These are phyloP conservation scores for Mycalesis mineus DNA, from an alignment of 2,888 invertebrate species.

Conservation along the genomic window DNA sequence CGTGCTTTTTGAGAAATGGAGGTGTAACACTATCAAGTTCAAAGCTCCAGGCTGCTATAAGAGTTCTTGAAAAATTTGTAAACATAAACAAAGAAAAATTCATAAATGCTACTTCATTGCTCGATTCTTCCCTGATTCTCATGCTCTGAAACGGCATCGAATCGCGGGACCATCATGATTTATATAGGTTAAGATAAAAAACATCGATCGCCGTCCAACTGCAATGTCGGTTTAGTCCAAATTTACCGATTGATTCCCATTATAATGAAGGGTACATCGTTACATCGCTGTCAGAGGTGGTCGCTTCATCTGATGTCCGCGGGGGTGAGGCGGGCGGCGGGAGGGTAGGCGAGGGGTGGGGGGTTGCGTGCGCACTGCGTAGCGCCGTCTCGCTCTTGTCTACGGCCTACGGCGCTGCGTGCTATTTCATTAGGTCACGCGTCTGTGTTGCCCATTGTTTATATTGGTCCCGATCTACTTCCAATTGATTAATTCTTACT, in stretches of 20 bases:
- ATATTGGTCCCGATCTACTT: conserved; percentile 72
- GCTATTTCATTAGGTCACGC: conserved; percentile 65
- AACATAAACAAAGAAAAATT: too few relatives aligned
- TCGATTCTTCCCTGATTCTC: too few relatives aligned
- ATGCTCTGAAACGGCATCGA: too few relatives aligned
- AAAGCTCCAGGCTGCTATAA: too few relatives aligned
- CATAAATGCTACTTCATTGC: too few relatives aligned
- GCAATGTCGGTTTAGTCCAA: conserved; percentile 36
- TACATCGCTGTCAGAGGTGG: conserved; percentile 70
- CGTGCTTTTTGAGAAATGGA: too few relatives aligned
- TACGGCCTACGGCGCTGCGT: conserved; percentile 63
- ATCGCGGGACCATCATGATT: too few relatives aligned
- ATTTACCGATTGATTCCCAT: conserved; percentile 77
- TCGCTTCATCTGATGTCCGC: conserved; percentile 38
- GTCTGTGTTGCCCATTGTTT: conserved; percentile 70
- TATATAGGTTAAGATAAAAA: conserved; percentile 9
- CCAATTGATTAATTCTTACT: conserved; percentile 72
- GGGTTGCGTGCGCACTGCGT: conserved; percentile 54
- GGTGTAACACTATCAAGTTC: too few relatives aligned
- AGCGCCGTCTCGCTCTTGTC: conserved; percentile 50
- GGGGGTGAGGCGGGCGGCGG: conserved; percentile 46
- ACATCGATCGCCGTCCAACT: conserved; percentile 19
- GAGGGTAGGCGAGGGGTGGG: conserved; percentile 34
- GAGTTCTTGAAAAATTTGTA: too few relatives aligned
- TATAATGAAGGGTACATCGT: conserved; percentile 75